A percentile compares a stretch with the other conserved stretches of the same genome.
Evolutionary conservation across 2,113 vertebrate species (phyloP).

Genomic region (Struthio camelus): DNA sequence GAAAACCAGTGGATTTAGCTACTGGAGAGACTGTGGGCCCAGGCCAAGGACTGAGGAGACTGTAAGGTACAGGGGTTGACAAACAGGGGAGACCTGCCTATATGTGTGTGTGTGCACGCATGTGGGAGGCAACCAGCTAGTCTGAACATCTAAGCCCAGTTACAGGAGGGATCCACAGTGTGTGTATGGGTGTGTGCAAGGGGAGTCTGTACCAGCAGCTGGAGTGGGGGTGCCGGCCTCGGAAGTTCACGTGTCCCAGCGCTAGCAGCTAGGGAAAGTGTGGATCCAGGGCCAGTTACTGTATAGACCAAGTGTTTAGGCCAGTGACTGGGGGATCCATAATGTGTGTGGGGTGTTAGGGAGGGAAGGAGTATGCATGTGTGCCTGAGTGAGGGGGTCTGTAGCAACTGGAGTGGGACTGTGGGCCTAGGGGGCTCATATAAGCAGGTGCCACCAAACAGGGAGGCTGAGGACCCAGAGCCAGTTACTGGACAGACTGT

Average conservation of each 20-base stretch:
- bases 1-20: neutral
- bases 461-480: neutral
- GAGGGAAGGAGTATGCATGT: too few relatives aligned
- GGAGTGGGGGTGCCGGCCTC: too few relatives aligned
- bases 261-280: too few relatives aligned
- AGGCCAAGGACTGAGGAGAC: neutral
- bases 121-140: accelerated
- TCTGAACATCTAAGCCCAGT: neutral
- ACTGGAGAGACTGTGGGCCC: neutral
- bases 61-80: neutral
- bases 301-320: neutral
- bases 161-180: neutral
- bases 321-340: neutral
- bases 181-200: neutral
- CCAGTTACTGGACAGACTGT: neutral
- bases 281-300: neutral
- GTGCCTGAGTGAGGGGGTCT: neutral
- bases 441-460: neutral
- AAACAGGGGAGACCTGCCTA: too few relatives aligned
- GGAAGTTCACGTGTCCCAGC: too few relatives aligned
- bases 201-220: too few relatives aligned
- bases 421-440: accelerated
- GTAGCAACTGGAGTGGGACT: neutral
- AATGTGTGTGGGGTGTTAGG: neutral
- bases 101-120: too few relatives aligned